Base-by-base conservation (phyloP, 2,888 invertebrate genomes). In the Sphinx pinastri region DNA sequence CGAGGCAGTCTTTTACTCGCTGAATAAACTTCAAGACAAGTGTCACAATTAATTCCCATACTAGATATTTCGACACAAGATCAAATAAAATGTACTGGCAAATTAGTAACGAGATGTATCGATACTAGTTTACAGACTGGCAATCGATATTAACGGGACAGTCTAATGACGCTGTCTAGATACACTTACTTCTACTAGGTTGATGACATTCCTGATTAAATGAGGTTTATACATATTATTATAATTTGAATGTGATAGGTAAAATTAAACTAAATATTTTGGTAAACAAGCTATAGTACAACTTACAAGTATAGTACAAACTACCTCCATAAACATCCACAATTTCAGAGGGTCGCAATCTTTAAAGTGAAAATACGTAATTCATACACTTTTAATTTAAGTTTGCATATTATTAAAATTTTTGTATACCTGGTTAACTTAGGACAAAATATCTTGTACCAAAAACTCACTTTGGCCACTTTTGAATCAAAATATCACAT, bases 1-100 rank as follows among this genome's bases (percentile, higher is more conserved):
- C n/a, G n/a, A n/a, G n/a, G n/a, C n/a, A n/a, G n/a, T n/a, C n/a
- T n/a, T n/a, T n/a, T n/a, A n/a, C n/a, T n/a, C n/a, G n/a, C n/a
- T n/a, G 38, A 38, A 38, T 38, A 38, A 38, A 38, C 38, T 38
- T 55, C 3, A 13, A 11, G 3, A 51, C 51, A 51, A 1, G 10
- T 51, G 54, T 55, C 54, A 55, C 12, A 60, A 60, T 60, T 38
- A 60, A 38, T 45, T 60, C 54, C 54, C 54, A 55, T 19, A 19
- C 6, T 52, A 38, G 6, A 38, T 38, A 38, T 52, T 52, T 14
- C 4, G 14, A 14, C 38, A 38, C 38, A 38, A 38, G 38, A 38
- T 38, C n/a, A n/a, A 45, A 45, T 45, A 45, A 60, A 45, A n/a
- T 16, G 47, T 47, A 19, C 16, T 63, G 16, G 60, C 60, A 63